A percentile compares a stretch with the other conserved stretches of the same genome.
Conservation (phyloP, 1,140 invertebrate genomes). For the Helicoverpa zea region DNA sequence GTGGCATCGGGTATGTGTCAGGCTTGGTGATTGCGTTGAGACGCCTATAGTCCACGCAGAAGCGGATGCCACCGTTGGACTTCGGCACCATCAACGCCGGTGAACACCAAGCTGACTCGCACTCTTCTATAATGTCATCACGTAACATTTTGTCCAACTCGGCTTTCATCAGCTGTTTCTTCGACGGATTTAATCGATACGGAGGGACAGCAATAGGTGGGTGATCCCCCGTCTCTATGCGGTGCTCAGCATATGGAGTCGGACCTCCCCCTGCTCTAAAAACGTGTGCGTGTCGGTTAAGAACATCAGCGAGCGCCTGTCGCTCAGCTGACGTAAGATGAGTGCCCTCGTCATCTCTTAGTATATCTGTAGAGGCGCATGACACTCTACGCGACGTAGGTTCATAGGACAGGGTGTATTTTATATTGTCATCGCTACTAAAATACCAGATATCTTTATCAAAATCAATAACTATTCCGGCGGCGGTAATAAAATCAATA, state of each 20-base stretch:
- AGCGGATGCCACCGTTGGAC: slow-evolving; percentile 55
- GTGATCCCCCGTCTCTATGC: slow-evolving; percentile 63
- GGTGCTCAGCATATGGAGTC: slow-evolving; percentile 55
- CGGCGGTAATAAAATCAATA: slow-evolving; percentile 32
- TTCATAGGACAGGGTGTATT: neutral
- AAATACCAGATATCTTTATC: slow-evolving; percentile 7
- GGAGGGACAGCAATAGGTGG: slow-evolving; percentile 63
- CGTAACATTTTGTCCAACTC: slow-evolving; percentile 64
- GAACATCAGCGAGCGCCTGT: neutral
- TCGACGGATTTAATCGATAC: slow-evolving; percentile 61
- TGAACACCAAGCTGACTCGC: slow-evolving; percentile 78
- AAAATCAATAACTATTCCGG: slow-evolving; percentile 46
- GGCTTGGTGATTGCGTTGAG: slow-evolving; percentile 45
- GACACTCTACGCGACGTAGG: neutral
- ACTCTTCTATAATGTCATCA: slow-evolving; percentile 75
- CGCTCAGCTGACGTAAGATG: neutral
- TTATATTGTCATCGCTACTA: neutral
- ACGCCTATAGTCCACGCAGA: slow-evolving; percentile 71
- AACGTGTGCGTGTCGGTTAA: neutral
- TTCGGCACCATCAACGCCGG: slow-evolving; percentile 86
- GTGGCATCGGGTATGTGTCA: slow-evolving; percentile 83
- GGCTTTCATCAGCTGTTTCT: slow-evolving; percentile 50
- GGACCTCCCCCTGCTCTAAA: slow-evolving; percentile 48
- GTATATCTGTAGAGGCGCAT: neutral
- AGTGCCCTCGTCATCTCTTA: slow-evolving; percentile 10